phyloP scores from a whole-genome alignment of 2,113 vertebrate species.

The Tupaia tana region DNA sequence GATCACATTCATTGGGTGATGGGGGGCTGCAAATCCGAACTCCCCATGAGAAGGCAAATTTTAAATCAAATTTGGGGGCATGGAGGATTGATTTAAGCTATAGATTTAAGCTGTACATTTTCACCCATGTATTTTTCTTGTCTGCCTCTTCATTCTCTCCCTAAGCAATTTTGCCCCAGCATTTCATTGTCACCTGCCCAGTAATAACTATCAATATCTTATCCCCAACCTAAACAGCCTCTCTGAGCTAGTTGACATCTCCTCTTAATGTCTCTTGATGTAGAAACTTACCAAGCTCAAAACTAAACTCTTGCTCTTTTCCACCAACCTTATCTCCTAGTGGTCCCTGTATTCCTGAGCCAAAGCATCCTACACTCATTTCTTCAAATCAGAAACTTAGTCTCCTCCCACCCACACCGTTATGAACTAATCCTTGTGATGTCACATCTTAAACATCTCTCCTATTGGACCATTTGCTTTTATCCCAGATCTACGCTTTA shows the following conservation, averaged over 20 bases:
- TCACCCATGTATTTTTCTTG: neutral
- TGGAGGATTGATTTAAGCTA: neutral
- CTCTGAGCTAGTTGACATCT: neutral
- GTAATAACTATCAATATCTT: neutral
- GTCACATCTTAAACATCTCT: neutral
- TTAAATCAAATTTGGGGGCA: neutral
- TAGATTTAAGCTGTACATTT: neutral
- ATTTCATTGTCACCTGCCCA: neutral
- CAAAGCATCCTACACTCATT: neutral
- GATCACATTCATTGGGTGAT: neutral
- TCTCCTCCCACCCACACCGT: neutral
- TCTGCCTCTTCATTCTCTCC: neutral
- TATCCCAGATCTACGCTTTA: neutral
- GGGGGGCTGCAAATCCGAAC: neutral
- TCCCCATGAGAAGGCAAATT: neutral
- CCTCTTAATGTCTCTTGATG: neutral
- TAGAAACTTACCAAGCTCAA: neutral
- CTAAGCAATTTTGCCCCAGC: neutral
- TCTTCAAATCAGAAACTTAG: neutral
- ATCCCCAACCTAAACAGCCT: neutral
- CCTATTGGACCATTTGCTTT: neutral
- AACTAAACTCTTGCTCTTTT: neutral
- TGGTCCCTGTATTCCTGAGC: neutral
- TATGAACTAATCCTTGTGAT: neutral
- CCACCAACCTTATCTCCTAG: neutral